Evolutionary conservation across 2,888 invertebrate species (phyloP).

Genomic region (Drosophila kuntzei): DNA sequence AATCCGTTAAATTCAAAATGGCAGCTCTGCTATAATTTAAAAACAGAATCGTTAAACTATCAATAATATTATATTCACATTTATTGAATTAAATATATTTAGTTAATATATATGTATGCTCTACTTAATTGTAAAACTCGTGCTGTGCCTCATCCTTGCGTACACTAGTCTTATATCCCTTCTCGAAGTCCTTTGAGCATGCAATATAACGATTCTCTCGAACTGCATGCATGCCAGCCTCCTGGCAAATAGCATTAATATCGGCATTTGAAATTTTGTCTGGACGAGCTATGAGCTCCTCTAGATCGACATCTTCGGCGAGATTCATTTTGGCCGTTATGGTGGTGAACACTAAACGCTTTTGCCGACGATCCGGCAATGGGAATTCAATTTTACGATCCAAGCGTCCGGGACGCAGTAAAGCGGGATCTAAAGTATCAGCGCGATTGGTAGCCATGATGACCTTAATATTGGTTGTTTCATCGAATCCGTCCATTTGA

Average conservation of each 20-base stretch:
- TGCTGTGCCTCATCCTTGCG: constrained; percentile 98
- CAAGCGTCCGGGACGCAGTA: constrained; percentile 90
- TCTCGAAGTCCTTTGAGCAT: constrained; percentile 99
- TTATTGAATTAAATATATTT: not conserved
- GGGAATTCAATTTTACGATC: constrained; percentile 99
- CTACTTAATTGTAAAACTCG: constrained; percentile 98
- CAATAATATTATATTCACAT: too few species aligned
- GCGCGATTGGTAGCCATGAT: constrained; percentile 99
- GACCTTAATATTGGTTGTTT: constrained; percentile 99
- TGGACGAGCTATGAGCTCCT: constrained; percentile 99
- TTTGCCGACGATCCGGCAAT: constrained; percentile 94
- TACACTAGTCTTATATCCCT: constrained; percentile 99
- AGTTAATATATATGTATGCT: not conserved
- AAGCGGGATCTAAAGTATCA: constrained; percentile 98
- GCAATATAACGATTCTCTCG: constrained; percentile 99
- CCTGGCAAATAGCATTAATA: constrained; percentile 99
- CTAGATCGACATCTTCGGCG: constrained; percentile 99
- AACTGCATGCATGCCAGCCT: constrained; percentile 99
- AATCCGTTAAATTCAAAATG: constrained; percentile 4
- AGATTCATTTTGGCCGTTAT: constrained; percentile 98
- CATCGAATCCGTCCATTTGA: constrained; percentile 99
- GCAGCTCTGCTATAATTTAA: not conserved
- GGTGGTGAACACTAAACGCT: constrained; percentile 98
- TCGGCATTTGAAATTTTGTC: constrained; percentile 99
- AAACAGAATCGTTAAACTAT: too few species aligned